Base-by-base conservation (phyloP, 2,797 vertebrate species). In the Alosa sapidissima region DNA sequence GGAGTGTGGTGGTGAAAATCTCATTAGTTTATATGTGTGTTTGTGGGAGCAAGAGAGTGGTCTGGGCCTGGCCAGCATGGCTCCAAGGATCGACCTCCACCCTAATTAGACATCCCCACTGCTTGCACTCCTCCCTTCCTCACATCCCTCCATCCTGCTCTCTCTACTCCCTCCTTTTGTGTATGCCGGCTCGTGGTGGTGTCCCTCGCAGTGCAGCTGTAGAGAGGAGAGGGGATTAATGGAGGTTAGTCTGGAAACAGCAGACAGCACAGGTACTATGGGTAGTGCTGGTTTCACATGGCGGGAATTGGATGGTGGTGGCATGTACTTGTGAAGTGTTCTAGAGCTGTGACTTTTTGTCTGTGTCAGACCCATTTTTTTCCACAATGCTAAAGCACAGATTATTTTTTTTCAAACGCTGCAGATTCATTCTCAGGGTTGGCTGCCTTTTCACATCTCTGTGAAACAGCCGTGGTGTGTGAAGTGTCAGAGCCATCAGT, bases 51-150 rank as follows among this genome's bases (percentile, higher is more conserved):
- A 7, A 78, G 41, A 33, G 72, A 36, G 33, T 55, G 21, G 54
- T 16, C 10, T 41, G 68, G 36, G 14, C 33, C 68, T 36, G 68
- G 68, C 33, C 68, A 41, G 0, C 11, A 36, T 19, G 82, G 28
- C 5, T 84, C 58, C 60, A 58, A 54, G 72, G 41, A 78, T 84
- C 52, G 33, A 82, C 82, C 82, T 84, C 83, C 52, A 84, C 75
- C 81, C 28, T 87, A 87, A 85, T 88, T 84, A 84, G 83, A 14
- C 81, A 78, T 68, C 58, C 84, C 10, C 83, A 83, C 52, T 82
- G 75, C 55, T 81, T 28, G 14, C 72, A 49, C 62, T 75, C 49
- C 28, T 21, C 83, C 24, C n/a, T 24, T 36, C 16, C 13, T 68
- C 36, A 13, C 28, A 11, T 14, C 65, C 14, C 68, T 72, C 33